A percentile compares a stretch with the other conserved stretches of the same genome.
Conservation (phyloP, 1,140 invertebrate genomes). For the Achroia grisella region DNA sequence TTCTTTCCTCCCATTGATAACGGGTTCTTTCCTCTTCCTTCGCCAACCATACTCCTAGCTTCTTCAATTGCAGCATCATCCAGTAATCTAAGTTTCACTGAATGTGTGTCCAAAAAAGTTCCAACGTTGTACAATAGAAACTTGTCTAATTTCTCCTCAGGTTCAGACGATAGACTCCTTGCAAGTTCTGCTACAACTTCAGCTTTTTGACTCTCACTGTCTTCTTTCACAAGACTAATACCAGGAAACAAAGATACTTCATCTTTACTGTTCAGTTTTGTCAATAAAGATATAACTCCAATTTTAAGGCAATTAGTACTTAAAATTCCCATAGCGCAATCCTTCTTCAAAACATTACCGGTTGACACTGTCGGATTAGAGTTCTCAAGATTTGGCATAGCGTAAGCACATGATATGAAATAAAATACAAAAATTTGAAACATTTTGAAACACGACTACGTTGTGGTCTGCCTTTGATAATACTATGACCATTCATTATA, state of each 20-base stretch:
- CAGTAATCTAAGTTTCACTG: conserved; percentile 79
- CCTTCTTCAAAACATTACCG: conserved; percentile 41
- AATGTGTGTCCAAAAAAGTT: conserved; percentile 79
- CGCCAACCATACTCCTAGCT: conserved; percentile 40
- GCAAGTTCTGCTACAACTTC: conserved; percentile 77
- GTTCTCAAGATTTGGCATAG: conserved; percentile 19
- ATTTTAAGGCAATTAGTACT: conserved; percentile 82
- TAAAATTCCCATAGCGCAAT: conserved; percentile 78
- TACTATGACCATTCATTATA: conserved; percentile 21
- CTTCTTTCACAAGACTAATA: conserved; percentile 79
- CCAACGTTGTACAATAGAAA: conserved; percentile 79
- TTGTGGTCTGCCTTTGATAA: conserved; percentile 6
- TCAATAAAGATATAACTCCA: conserved; percentile 81
- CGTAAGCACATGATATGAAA: conserved; percentile 14
- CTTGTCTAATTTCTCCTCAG: conserved; percentile 80
- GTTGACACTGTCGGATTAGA: conserved; percentile 2
- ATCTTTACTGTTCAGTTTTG: conserved; percentile 77
- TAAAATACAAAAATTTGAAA: conserved; percentile 12
- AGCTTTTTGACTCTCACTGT: conserved; percentile 71
- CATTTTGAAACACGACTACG: conserved; percentile 23
- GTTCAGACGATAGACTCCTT: conserved; percentile 79
- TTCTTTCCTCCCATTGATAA: conserved; percentile 71
- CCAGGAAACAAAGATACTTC: conserved; percentile 79
- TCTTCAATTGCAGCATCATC: conserved; percentile 75
- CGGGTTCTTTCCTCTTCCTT: conserved; percentile 37